These are phyloP conservation scores for Lampris incognitus DNA, from an alignment of 2,113 vertebrate species.

Conservation along the genomic window DNA sequence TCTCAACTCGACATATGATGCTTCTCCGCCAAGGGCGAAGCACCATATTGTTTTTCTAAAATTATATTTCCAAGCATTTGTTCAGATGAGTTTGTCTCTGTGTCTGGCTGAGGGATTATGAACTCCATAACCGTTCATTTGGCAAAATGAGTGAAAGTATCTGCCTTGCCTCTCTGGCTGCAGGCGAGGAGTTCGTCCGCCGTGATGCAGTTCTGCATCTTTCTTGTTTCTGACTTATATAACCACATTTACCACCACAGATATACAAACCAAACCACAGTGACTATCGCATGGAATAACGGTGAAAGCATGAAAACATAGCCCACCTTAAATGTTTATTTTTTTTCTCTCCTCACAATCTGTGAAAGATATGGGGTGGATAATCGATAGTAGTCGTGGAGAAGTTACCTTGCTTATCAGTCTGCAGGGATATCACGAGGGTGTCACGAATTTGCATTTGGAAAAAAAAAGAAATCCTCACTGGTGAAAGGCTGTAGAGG, in stretches of 20 bases:
- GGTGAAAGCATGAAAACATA: conserved; percentile 28
- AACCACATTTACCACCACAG: conserved; percentile 39
- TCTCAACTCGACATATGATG: conserved; percentile 59
- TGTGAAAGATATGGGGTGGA: no score
- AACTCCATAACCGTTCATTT: conserved; percentile 53
- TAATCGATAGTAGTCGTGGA: no score
- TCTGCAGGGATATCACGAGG: no score
- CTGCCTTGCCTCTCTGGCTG: conserved; percentile 42
- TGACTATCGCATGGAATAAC: conserved; percentile 18
- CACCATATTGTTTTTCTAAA: conserved; percentile 67
- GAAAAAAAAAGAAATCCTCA: no score
- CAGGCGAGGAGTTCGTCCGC: conserved; percentile 51
- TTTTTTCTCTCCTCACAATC: no score
- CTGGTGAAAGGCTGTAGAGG: no score
- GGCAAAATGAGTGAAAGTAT: conserved; percentile 30
- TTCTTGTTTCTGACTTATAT: conserved; percentile 57
- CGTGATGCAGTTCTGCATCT: conserved; percentile 42
- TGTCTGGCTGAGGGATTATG: conserved; percentile 49
- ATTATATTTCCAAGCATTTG: conserved; percentile 68
- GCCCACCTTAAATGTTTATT: no score
- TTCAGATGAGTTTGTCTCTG: conserved; percentile 39
- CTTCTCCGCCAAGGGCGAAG: conserved; percentile 48
- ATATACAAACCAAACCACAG: conserved; percentile 34
- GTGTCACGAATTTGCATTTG: no score
- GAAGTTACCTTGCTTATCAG: no score